Evolutionary conservation across 1,140 invertebrate species (phyloP).

Genomic region (Aphis craccivora): DNA sequence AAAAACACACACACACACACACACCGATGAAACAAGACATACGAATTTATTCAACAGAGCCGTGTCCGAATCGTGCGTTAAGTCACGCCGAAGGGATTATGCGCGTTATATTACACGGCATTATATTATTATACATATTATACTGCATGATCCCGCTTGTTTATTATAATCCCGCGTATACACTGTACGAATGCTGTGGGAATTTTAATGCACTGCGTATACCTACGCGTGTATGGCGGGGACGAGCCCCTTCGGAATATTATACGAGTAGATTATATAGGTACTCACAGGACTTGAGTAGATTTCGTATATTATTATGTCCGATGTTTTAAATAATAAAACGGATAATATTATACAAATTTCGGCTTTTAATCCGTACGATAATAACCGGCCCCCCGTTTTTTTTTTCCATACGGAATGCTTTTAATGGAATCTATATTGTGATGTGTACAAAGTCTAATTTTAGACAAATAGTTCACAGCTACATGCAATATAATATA

Average conservation of each 20-base stretch:
- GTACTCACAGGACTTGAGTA: neutral
- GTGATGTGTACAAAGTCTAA: neutral
- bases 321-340: neutral
- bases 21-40: neutral
- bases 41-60: neutral
- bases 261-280: neutral
- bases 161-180: neutral
- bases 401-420: neutral
- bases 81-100: neutral
- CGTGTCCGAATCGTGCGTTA: neutral
- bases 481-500: neutral
- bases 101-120: neutral
- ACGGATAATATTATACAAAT: neutral
- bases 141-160: neutral
- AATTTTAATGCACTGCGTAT: neutral
- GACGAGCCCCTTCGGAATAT: neutral
- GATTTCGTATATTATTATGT: neutral
- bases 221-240: too few relatives aligned
- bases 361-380: neutral
- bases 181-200: neutral
- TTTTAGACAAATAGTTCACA: conserved; percentile 5
- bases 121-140: neutral
- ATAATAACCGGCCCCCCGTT: neutral
- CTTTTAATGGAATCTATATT: neutral
- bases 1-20: neutral